Evolutionary conservation across 1,140 invertebrate genomes (phyloP).

Genomic region (Tetragonula clypearis): DNA sequence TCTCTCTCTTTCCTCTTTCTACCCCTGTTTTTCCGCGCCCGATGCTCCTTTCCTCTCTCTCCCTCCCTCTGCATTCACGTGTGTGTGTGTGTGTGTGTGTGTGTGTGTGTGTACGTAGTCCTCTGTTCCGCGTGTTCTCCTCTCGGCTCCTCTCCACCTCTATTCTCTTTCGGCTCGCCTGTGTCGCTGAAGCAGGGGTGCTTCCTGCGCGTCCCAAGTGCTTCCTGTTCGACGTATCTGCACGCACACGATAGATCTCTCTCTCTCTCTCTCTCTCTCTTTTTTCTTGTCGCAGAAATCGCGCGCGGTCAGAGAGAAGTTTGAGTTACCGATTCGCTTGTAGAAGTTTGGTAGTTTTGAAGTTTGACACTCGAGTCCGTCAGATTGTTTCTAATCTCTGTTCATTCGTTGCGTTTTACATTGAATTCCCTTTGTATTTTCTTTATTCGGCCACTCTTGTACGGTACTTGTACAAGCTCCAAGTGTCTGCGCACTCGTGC

Average conservation of each 20-base stretch:
- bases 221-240: constrained; percentile 60
- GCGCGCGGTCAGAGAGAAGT: not conserved
- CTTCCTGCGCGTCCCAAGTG: constrained; percentile 65
- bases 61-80: not conserved
- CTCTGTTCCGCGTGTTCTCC: not conserved
- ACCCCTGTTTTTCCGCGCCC: constrained; percentile 36
- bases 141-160: constrained; percentile 21
- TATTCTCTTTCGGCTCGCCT: constrained; percentile 53
- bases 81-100: too few species aligned
- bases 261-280: not conserved
- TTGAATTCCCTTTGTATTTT: too few species aligned
- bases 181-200: constrained; percentile 68
- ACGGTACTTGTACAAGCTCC: too few species aligned
- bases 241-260: constrained; percentile 8
- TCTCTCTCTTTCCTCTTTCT: constrained; percentile 64
- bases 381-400: too few species aligned
- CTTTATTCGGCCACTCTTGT: too few species aligned
- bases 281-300: not conserved
- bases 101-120: not conserved
- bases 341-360: not conserved
- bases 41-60: constrained; percentile 4
- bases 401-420: too few species aligned
- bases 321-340: constrained; percentile 4
- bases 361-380: too few species aligned
- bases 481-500: too few species aligned